Base-by-base conservation (phyloP, 2,113 vertebrate species). In the Dinomys branickii region DNA sequence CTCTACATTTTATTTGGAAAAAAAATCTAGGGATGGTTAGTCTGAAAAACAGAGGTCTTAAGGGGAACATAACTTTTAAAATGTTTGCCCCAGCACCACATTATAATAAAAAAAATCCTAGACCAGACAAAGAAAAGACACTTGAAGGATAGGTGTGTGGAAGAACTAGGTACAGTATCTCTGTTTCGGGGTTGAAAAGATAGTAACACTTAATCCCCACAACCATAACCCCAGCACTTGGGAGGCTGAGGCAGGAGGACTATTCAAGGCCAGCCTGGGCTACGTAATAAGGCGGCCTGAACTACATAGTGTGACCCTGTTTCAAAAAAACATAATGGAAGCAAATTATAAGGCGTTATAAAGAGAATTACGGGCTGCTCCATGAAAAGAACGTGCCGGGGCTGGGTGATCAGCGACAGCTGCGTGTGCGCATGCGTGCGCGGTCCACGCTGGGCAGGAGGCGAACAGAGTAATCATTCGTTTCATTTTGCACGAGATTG, bases 31-130 rank as follows among this genome's bases (percentile, higher is more conserved):
- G 12, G 10, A 69, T 85, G 35, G 35, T 84, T 61, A 78, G 22
- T 80, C 13, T 90, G 71, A 89, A 96, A 95, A 61, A 50, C 4
- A 67, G 78, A 85, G 52, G 50, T 67, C 33, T 89, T 77, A 38
- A 50, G 35, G 58, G 19, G 16, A 82, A 26, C 26, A 91, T 87
- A 90, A 87, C 24, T 80, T 82, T 78, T 35, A n/a, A 92, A 65
- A 61, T 82, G 30, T 65, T 87, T 82, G 33, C 26, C 38, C 82
- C 26, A 61, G 24, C 38, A 61, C 82, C 26, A 83, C 17, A 5
- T 7, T 61, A 61, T 30, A 61, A 38, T 44, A 30, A 84, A 41
- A 63, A 65, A 35, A n/a, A 38, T 12, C 28, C 33, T 26, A 65
- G 10, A 63, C n/a, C 54, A 65, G 47, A 85, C 38, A 75, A 71